Evolutionary conservation across 2,888 invertebrate genomes (phyloP).

Genomic region (Gymnocheta viridis): DNA sequence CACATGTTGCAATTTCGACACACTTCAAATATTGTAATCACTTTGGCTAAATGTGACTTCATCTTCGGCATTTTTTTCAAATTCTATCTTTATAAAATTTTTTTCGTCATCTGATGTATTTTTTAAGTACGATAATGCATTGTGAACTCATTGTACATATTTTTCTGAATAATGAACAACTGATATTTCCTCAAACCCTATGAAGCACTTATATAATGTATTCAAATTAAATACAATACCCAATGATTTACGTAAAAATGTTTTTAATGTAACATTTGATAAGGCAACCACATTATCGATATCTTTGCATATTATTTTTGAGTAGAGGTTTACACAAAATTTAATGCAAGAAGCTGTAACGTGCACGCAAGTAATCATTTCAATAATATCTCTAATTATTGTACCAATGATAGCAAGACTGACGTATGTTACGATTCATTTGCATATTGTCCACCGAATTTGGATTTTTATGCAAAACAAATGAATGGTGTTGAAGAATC

Average conservation of each 20-base stretch:
- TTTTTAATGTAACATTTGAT: not conserved
- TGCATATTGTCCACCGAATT: no score
- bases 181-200: not conserved
- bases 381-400: not conserved
- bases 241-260: not conserved
- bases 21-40: no score
- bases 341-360: not conserved
- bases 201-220: no score
- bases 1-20: no score
- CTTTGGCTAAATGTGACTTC: no score
- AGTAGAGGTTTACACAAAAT: not conserved
- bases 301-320: not conserved
- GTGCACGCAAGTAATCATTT: not conserved
- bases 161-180: no score
- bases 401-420: not conserved
- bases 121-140: no score
- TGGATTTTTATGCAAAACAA: not conserved
- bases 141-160: no score
- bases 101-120: no score
- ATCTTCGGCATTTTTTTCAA: no score
- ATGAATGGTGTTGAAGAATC: not conserved
- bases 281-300: not conserved
- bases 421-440: not conserved
- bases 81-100: no score
- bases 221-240: not conserved